Percentiles rank a stretch among this genome's conserved stretches.
phyloP scores from a whole-genome alignment of 2,113 vertebrate species.

The Neodon shergylaensis region DNA sequence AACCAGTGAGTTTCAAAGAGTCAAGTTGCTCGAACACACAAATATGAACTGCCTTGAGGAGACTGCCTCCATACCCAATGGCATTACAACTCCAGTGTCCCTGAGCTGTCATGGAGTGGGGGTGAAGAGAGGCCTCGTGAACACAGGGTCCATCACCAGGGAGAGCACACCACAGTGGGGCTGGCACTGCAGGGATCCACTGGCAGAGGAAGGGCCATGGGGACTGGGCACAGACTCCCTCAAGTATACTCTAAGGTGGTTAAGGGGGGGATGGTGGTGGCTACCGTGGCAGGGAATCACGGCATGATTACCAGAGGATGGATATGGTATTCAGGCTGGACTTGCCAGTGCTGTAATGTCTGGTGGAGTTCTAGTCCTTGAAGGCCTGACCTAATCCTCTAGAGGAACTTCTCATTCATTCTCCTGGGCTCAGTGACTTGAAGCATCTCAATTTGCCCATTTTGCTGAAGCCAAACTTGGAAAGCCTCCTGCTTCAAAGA shows the following conservation, averaged over 20 bases:
- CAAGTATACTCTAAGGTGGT: neutral
- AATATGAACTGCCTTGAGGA: constrained; percentile 10
- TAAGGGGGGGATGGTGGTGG: neutral
- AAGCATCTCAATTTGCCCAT: neutral
- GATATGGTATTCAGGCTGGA: neutral
- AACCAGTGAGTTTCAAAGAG: neutral
- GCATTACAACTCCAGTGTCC: neutral
- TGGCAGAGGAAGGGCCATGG: constrained; percentile 39
- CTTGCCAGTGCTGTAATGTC: neutral
- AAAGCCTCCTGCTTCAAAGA: neutral
- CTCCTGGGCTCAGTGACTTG: neutral
- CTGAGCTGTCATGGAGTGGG: neutral
- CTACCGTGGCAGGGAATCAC: fast-evolving
- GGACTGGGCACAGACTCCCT: neutral
- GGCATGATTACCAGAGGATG: neutral
- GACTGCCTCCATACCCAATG: neutral
- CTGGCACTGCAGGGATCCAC: neutral
- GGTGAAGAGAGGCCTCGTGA: constrained; percentile 42
- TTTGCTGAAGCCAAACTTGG: neutral
- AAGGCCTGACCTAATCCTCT: neutral
- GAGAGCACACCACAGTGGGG: neutral
- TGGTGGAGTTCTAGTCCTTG: neutral
- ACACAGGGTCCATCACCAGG: fast-evolving
- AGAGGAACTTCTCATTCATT: neutral
- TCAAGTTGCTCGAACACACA: neutral